A percentile compares a stretch with the other conserved stretches of the same genome.
phyloP scores from a whole-genome alignment of 2,888 invertebrate genomes.

The Drosophila rellima region DNA sequence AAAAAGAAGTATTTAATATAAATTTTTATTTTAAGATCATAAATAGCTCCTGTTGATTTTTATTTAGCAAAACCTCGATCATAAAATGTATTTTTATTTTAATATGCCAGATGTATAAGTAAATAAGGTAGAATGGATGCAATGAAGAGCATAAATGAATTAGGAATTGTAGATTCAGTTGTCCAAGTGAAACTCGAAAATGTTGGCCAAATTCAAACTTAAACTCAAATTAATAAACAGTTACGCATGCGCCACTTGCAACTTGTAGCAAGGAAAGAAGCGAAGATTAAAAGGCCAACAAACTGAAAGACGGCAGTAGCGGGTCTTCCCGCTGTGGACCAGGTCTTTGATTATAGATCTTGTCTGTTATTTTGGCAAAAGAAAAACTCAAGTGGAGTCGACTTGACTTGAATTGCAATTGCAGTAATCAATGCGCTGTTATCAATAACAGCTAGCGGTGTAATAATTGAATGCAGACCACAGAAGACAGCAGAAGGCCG shows the following conservation, averaged over 20 bases:
- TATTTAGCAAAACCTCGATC: neutral
- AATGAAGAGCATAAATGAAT: neutral
- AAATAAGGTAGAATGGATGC: neutral
- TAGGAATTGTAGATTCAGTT: neutral
- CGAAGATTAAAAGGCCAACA: neutral
- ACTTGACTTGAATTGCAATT: slow-evolving; percentile 57
- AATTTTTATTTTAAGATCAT: neutral
- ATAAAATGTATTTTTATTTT: neutral
- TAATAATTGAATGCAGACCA: slow-evolving; percentile 67
- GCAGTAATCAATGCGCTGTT: slow-evolving; percentile 78
- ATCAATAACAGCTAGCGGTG: slow-evolving; percentile 82
- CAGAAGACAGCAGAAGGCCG: neutral
- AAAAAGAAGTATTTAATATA: no score
- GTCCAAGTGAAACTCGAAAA: neutral
- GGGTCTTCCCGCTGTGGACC: slow-evolving; percentile 21
- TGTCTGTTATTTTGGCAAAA: slow-evolving; percentile 68
- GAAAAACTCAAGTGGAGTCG: slow-evolving; percentile 26
- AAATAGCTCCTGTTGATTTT: neutral
- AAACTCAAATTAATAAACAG: slow-evolving; percentile 75
- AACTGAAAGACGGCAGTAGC: slow-evolving; percentile 33
- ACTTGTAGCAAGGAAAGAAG: slow-evolving; percentile 54
- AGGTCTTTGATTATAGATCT: slow-evolving; percentile 64
- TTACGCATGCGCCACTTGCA: slow-evolving; percentile 73
- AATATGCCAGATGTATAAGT: no score
- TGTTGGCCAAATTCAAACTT: slow-evolving; percentile 25